Percentiles rank a stretch among this genome's conserved stretches.
phyloP scores from a whole-genome alignment of 2,113 vertebrate genomes.

The Leiothrix lutea region DNA sequence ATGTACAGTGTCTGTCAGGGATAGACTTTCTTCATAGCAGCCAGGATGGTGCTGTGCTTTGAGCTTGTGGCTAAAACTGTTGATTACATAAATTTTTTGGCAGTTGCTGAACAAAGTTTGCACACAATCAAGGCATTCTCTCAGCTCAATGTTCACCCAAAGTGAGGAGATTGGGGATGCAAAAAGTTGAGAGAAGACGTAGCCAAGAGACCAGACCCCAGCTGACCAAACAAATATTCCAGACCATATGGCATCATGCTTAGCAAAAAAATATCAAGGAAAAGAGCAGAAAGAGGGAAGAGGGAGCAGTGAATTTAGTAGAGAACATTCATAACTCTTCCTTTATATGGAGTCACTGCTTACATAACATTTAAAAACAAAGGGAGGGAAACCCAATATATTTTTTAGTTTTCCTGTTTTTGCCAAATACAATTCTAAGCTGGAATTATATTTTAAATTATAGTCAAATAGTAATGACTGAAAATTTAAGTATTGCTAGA shows the following conservation, averaged over 20 bases:
- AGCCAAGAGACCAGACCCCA: neutral
- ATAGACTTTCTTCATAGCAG: neutral
- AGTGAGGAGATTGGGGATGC: neutral
- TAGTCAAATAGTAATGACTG: neutral
- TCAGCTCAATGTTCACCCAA: neutral
- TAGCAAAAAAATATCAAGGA: neutral
- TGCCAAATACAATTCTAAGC: neutral
- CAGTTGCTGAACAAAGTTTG: neutral
- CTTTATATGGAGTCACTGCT: neutral
- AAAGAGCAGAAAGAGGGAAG: neutral
- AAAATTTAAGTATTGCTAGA: neutral
- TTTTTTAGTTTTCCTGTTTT: neutral
- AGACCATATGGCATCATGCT: neutral
- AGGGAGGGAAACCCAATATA: neutral
- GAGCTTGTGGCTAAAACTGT: neutral
- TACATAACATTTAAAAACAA: neutral
- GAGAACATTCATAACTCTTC: neutral
- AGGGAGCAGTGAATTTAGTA: neutral
- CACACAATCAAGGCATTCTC: neutral
- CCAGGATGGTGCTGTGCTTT: neutral
- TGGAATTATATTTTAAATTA: neutral
- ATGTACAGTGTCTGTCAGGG: neutral
- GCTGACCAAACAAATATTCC: neutral
- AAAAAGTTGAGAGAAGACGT: neutral
- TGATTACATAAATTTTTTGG: neutral